Base-by-base conservation (phyloP, 2,797 vertebrate species). In the Diglossa cyanea region DNA sequence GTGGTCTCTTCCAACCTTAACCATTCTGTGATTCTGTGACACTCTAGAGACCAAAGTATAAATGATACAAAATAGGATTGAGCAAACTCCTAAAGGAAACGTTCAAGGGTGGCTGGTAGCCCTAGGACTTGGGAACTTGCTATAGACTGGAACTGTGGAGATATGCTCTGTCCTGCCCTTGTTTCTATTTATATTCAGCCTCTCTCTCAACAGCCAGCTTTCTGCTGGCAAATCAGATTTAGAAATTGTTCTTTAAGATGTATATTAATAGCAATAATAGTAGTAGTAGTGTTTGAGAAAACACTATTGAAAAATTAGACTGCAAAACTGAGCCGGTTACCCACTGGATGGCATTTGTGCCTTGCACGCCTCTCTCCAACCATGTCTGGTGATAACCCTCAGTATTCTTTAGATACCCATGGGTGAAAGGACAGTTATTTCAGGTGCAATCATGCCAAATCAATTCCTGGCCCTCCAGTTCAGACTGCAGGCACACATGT, bases 61-160 rank as follows among this genome's bases (percentile, higher is more conserved):
- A 73, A 55, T 30, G 26, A 44, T 40, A n/a, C 6, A 30, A 67
- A 76, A 55, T n/a, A 7, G 7, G 20, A 82, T 39, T 73, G 61
- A 55, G 25, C 6, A 55, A 45, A 60, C 30, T 67, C 25, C 35
- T 35, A 48, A 70, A 76, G 39, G 28, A 82, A 78, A 76, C 0
- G 0, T 55, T 44, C 1, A 19, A 2, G 65, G 44, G n/a, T 5
- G 3, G 39, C 13, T 76, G 26, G 35, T 60, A 79, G 24, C 23
- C 42, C 37, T 70, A 31, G 13, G 28, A 42, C 35, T 60, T 61
- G 50, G 40, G 62, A 84, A 78, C 14, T 23, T 58, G 17, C 33
- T 84, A 12, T 12, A 31, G 35, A 13, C 40, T 18, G 19, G 26
- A 62, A 44, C 19, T 62, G 42, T 45, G 51, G 44, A 57, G 15